Base-by-base conservation (phyloP, 2,113 vertebrate species). In the Planiliza haematocheilus region DNA sequence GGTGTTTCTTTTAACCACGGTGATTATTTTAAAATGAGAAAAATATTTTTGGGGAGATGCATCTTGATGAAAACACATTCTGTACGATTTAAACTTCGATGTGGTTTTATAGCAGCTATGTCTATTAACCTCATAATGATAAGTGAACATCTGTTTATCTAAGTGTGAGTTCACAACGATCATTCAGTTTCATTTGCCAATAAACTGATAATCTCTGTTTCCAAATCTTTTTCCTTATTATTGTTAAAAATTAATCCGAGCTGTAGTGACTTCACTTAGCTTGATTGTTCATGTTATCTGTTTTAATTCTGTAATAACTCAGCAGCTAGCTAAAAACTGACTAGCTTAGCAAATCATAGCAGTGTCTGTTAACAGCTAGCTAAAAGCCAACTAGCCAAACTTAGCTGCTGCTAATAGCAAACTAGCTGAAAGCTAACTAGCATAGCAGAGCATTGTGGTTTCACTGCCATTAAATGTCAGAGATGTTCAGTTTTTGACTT, bases 181-280 rank as follows among this genome's bases (percentile, higher is more conserved):
- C 46, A 53, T 78, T 74, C 46, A 58, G 18, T 79, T 86, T 72
- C 62, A 46, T 72, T 86, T 81, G 63, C 62, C 88, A 91, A 91
- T 92, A 92, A 92, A 91, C 74, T 48, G 36, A 82, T 79, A 62
- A 41, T 49, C 74, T 41, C 0, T 73, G 0, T 14, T 34, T 11
- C 24, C 24, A 30, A 30, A n/a, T n/a, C n/a, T n/a, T n/a, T n/a
- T n/a, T n/a, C n/a, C n/a, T n/a, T n/a, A n/a, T n/a, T n/a, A n/a
- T n/a, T n/a, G n/a, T n/a, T n/a, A n/a, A n/a, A n/a, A n/a, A n/a
- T n/a, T n/a, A n/a, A n/a, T n/a, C n/a, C n/a, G n/a, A n/a, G n/a
- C n/a, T n/a, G n/a, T n/a, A n/a, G n/a, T n/a, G n/a, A n/a, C n/a
- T n/a, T n/a, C n/a, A n/a, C n/a, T n/a, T n/a, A n/a, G 9, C 8